Conservation (phyloP, 2,888 invertebrate genomes). For the Fragum whitleyi region DNA sequence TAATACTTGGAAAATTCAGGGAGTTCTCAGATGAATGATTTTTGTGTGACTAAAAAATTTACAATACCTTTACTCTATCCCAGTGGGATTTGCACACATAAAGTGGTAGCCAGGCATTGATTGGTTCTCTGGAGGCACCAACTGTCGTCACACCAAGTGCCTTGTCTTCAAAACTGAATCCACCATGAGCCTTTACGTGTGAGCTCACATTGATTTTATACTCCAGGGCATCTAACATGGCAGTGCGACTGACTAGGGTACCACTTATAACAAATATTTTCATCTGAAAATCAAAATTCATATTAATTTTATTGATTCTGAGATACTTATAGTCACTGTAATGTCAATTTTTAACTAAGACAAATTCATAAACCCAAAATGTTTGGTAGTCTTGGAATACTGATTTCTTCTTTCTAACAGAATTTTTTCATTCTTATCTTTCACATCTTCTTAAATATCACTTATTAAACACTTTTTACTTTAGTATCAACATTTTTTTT, state of each 20-base stretch:
- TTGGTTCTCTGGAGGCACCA: conserved; percentile 72
- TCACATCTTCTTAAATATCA: no score
- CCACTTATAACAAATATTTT: conserved; percentile 69
- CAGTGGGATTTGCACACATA: conserved; percentile 71
- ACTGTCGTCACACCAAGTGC: conserved; percentile 70
- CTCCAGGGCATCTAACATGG: conserved; percentile 73
- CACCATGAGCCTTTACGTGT: conserved; percentile 73
- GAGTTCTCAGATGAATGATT: no score
- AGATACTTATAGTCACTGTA: neutral
- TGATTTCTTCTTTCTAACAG: no score
- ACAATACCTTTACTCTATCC: conserved; percentile 70
- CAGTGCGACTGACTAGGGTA: conserved; percentile 68
- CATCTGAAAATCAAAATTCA: no score
- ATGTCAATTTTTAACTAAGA: neutral
- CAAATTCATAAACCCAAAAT: no score
- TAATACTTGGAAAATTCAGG: no score
- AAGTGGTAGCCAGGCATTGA: conserved; percentile 77
- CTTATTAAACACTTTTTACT: no score
- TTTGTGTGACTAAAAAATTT: no score
- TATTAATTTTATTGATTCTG: no score
- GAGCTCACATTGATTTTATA: conserved; percentile 71
- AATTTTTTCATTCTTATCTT: no score
- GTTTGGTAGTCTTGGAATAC: no score
- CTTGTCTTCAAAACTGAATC: conserved; percentile 64
- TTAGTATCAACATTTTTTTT: no score